Conservation (phyloP, 1,140 invertebrate species). For the Dryas iulia region DNA sequence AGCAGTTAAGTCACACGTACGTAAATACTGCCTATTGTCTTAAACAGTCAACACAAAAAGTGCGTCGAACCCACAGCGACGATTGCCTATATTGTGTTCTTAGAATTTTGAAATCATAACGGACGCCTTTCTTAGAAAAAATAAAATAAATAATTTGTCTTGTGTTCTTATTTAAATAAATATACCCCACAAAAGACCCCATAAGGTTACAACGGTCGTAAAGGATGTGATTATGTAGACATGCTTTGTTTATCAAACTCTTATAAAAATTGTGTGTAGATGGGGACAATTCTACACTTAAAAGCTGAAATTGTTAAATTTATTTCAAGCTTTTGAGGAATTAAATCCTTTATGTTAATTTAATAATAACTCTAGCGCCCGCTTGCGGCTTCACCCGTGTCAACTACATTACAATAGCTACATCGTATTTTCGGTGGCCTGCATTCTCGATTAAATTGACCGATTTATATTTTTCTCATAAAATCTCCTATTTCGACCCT, state of each 20-base stretch:
- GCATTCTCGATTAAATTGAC: no score
- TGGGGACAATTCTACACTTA: background rate
- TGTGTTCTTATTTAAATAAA: constrained; percentile 6
- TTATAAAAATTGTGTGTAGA: background rate
- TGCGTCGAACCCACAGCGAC: constrained; percentile 21
- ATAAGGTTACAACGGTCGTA: background rate
- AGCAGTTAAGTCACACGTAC: background rate
- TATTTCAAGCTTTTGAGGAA: no score
- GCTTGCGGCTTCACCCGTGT: no score
- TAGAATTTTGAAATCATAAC: constrained; percentile 27
- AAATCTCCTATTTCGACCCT: no score
- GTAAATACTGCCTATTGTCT: constrained; percentile 10
- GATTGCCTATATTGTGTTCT: constrained; percentile 17
- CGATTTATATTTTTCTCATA: no score
- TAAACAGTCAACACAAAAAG: constrained; percentile 20
- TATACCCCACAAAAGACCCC: background rate
- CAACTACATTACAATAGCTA: no score
- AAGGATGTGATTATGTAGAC: background rate
- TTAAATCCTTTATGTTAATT: no score
- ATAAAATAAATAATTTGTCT: constrained; percentile 8
- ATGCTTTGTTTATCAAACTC: background rate
- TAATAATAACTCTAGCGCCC: no score
- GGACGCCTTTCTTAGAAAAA: constrained; percentile 15
- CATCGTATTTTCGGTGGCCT: no score
- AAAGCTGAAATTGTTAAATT: no score